Conservation (phyloP, 2,797 vertebrate genomes). For the Oophaga sylvatica region DNA sequence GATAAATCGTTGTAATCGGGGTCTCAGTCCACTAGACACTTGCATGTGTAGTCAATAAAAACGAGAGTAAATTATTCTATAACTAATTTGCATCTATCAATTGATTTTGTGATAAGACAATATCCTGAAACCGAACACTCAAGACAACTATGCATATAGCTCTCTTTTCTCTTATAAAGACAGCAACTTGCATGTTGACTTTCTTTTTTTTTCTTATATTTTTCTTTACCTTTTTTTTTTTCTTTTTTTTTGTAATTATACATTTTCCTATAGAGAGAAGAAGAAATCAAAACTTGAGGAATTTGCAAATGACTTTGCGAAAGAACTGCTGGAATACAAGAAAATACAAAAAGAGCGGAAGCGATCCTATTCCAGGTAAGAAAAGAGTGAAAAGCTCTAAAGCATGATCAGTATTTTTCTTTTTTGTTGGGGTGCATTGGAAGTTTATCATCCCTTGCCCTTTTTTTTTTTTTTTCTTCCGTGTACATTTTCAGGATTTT, state of each 20-base stretch:
- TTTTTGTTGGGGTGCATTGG: not conserved
- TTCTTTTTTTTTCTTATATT: not conserved
- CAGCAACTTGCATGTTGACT: conserved; percentile 20
- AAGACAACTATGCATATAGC: conserved; percentile 70
- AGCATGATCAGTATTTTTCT: not conserved
- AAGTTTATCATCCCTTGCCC: not conserved
- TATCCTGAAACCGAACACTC: conserved; percentile 69
- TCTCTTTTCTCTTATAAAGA: conserved; percentile 68
- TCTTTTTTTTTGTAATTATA: conserved; percentile 66
- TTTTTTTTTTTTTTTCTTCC: not conserved
- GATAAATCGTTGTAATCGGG: too few relatives aligned
- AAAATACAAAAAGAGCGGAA: conserved; percentile 95
- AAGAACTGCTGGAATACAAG: conserved; percentile 98
- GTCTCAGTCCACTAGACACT: too few relatives aligned
- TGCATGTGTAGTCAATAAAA: too few relatives aligned
- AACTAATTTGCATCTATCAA: not conserved
- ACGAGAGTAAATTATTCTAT: not conserved
- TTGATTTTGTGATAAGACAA: conserved; percentile 13
- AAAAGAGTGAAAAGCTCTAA: not conserved
- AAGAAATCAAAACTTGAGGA: conserved; percentile 97
- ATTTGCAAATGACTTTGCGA: conserved; percentile 99
- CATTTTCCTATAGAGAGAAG: conserved; percentile 79
- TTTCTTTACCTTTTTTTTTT: not conserved
- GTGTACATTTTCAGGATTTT: conserved; percentile 32
- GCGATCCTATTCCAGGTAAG: conserved; percentile 94